Base-by-base conservation (phyloP, 1,140 invertebrate genomes). In the Sitobion miscanthi region DNA sequence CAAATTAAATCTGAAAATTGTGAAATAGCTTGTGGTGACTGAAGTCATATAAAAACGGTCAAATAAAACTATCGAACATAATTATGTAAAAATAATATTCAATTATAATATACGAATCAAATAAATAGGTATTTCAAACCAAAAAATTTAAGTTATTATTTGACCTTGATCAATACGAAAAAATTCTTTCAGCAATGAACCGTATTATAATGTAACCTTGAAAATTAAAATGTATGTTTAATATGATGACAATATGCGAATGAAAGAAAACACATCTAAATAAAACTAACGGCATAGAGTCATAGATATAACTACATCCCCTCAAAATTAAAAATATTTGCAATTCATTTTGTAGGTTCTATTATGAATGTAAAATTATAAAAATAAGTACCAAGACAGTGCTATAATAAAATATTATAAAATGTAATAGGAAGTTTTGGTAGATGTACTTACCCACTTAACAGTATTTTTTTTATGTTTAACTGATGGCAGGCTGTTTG, bases 41-140 rank as follows among this genome's bases (percentile, higher is more conserved):
- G 62, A 77, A 77, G 62, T 77, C 62, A n/a, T 77, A 77, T 77
- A 77, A 77, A 17, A 30, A 77, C 62, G n/a, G 62, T 77, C 11
- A 77, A 77, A 77, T 77, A 77, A 77, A 77, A 77, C 30, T n/a
- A 77, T n/a, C 30, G 30, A 17, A 77, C 5, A 77, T 14, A n/a
- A 77, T 77, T 77, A 35, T n/a, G 62, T n/a, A 77, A 77, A 77
- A 77, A 77, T 69, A 69, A 77, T 77, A n/a, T 77, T 77, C 62
- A 5, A n/a, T 77, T n/a, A 77, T 77, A n/a, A n/a, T n/a, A 77
- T 77, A n/a, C 11, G n/a, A 77, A 77, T n/a, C 62, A 17, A 77
- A 77, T 77, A 77, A 77, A 77, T 77, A 77, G 62, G 1, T 77
- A 77, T 77, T 77, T n/a, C 4, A n/a, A n/a, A 35, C 14, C 62